A percentile compares a stretch with the other conserved stretches of the same genome.
These are phyloP conservation scores for Rhinoraja longicauda DNA, from an alignment of 2,797 vertebrate species.

Conservation along the genomic window DNA sequence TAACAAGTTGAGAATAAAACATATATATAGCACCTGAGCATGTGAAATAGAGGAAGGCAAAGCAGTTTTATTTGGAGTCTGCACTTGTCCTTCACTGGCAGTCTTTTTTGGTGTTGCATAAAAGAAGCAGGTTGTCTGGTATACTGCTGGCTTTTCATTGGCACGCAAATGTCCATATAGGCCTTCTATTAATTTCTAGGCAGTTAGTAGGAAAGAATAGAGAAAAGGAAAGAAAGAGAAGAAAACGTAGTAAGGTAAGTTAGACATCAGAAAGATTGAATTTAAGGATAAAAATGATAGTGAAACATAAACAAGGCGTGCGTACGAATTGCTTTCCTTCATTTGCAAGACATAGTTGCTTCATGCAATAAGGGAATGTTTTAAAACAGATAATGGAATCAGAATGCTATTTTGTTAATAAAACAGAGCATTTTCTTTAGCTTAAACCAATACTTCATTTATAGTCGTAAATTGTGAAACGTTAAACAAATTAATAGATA, in stretches of 20 bases:
- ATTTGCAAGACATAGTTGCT: background rate
- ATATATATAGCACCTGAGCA: conserved; percentile 34
- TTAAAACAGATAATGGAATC: background rate
- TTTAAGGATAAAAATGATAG: background rate
- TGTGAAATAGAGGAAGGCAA: conserved; percentile 20
- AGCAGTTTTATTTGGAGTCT: conserved; percentile 35
- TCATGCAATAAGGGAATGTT: background rate
- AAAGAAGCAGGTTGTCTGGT: conserved; percentile 16
- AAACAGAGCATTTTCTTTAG: background rate
- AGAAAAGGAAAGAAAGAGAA: background rate
- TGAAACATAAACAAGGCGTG: background rate
- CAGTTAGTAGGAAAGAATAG: background rate
- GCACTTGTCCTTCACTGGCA: conserved; percentile 2
- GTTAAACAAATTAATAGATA: background rate
- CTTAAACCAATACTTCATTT: background rate
- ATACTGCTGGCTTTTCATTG: conserved; percentile 17
- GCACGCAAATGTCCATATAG: conserved; percentile 26
- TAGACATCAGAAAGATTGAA: background rate
- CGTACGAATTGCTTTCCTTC: background rate
- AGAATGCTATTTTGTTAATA: background rate
- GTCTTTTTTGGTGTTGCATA: conserved; percentile 20
- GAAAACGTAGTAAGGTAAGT: conserved; percentile 3
- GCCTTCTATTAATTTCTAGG: conserved; percentile 38
- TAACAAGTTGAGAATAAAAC: background rate
- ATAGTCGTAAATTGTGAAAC: background rate